These are phyloP conservation scores for Agriopis leucophaearia DNA, from an alignment of 2,888 invertebrate species.

Conservation along the genomic window DNA sequence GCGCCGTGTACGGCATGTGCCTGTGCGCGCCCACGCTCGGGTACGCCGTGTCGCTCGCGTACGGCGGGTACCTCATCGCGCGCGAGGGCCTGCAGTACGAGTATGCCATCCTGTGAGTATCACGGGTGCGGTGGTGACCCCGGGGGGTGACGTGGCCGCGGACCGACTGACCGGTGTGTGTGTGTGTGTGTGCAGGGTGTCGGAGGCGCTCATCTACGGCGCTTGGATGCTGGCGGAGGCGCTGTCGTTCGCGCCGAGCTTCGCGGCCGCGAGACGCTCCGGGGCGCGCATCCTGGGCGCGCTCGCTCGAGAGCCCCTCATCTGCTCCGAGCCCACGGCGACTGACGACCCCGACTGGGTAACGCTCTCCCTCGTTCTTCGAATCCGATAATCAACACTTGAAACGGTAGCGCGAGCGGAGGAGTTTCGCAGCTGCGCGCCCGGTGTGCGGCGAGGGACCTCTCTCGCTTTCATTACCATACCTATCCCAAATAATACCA, in stretches of 20 bases:
- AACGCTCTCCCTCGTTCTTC: conserved; percentile 25
- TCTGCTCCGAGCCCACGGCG: conserved; percentile 64
- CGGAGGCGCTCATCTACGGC: conserved; percentile 92
- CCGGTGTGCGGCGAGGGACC: too few species aligned
- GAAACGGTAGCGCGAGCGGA: too few species aligned
- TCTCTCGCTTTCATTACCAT: too few species aligned
- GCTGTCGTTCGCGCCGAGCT: conserved; percentile 91
- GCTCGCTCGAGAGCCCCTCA: conserved; percentile 73
- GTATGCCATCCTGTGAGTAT: conserved; percentile 89
- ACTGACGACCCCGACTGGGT: conserved; percentile 67
- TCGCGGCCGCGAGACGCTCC: conserved; percentile 89
- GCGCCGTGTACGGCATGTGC: conserved; percentile 89
- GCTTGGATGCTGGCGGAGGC: conserved; percentile 93
- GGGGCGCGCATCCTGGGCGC: conserved; percentile 88
- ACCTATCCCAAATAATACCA: too few species aligned
- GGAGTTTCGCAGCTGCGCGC: too few species aligned
- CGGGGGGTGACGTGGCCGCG: neutral
- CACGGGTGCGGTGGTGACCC: neutral
- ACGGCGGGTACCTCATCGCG: conserved; percentile 90
- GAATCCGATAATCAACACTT: too few species aligned
- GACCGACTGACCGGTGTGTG: neutral
- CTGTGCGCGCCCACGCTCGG: conserved; percentile 90
- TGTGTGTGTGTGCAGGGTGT: conserved; percentile 81
- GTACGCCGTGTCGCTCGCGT: conserved; percentile 90
- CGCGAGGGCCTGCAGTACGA: conserved; percentile 87